A percentile compares a stretch with the other conserved stretches of the same genome.
These are phyloP conservation scores for Phyllostomus discolor DNA, from an alignment of 2,113 vertebrate genomes.

Conservation along the genomic window DNA sequence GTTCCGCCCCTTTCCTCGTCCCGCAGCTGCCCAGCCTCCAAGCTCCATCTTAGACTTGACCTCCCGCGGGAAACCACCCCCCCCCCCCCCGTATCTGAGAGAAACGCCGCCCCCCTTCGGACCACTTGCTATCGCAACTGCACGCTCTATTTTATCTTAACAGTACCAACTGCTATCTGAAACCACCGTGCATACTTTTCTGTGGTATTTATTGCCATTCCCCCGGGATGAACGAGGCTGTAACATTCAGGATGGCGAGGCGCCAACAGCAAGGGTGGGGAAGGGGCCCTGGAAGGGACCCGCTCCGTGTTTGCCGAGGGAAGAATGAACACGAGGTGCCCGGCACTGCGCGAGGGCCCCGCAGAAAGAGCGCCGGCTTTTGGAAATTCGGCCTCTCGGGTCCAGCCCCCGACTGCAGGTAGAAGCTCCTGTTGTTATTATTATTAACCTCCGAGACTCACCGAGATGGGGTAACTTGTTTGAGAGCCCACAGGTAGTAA, in stretches of 20 bases:
- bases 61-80: background rate
- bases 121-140: background rate
- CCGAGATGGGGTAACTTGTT: background rate
- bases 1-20: background rate
- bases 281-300: background rate
- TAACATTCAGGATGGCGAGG: background rate
- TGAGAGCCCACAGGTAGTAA: background rate
- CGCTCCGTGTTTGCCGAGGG: rapidly evolving
- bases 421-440: rapidly evolving
- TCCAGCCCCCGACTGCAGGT: no score
- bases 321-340: background rate
- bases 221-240: rapidly evolving
- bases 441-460: background rate
- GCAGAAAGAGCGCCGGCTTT: background rate
- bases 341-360: no score
- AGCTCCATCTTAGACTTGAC: background rate
- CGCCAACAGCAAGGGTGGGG: background rate
- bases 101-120: rapidly evolving
- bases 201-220: no score
- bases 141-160: background rate
- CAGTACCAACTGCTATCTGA: background rate
- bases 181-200: background rate
- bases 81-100: background rate
- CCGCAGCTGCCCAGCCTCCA: background rate
- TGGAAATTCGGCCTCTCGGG: no score